Conservation (phyloP, 1,140 invertebrate species). For the Probaryconus sp. region DNA sequence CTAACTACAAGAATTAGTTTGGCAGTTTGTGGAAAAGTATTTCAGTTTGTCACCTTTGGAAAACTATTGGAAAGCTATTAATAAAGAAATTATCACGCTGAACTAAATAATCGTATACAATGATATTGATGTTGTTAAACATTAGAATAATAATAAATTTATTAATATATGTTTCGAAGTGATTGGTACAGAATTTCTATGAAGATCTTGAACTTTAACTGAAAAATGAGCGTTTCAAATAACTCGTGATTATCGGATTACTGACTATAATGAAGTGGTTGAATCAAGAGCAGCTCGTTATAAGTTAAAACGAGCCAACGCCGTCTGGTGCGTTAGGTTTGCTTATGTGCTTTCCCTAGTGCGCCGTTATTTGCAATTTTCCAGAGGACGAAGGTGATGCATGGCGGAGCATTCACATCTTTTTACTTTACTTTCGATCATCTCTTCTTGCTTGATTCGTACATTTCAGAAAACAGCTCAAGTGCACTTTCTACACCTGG, state of each 20-base stretch:
- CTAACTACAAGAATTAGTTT: conserved; percentile 3
- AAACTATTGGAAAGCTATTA: no score
- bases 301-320: conserved; percentile 46
- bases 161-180: no score
- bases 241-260: conserved; percentile 46
- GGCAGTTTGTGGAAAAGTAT: no score
- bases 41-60: no score
- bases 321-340: conserved; percentile 24
- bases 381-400: conserved; percentile 39
- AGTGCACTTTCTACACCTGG: conserved; percentile 46
- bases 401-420: conserved; percentile 32
- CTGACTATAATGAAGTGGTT: conserved; percentile 39
- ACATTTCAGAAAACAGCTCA: conserved; percentile 43
- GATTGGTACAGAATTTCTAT: no score
- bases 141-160: no score
- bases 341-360: conserved; percentile 15
- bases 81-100: no score
- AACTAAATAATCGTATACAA: no score
- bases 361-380: conserved; percentile 59
- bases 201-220: no score
- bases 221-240: conserved; percentile 7
- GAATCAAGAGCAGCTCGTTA: conserved; percentile 52
- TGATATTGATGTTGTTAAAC: no score
- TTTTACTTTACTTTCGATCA: conserved; percentile 41
- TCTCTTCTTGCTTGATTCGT: conserved; percentile 42